Conservation (phyloP, 2,113 vertebrate genomes). For the Pteropus alecto region DNA sequence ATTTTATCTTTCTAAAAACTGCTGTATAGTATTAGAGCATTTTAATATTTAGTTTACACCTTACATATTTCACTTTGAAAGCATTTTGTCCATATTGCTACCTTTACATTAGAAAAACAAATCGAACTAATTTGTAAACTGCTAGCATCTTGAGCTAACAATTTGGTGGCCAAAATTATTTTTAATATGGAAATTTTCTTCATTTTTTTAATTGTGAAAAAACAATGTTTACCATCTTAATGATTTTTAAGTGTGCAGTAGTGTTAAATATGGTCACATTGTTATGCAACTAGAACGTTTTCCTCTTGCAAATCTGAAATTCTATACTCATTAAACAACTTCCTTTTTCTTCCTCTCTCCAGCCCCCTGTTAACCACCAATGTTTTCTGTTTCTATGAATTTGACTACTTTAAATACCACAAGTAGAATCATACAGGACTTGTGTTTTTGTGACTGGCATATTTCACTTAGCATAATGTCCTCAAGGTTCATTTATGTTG, state of each 20-base stretch:
- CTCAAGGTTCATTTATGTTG: not conserved
- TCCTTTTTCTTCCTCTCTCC: too few species aligned
- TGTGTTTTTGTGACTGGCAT: not conserved
- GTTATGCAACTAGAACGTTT: not conserved
- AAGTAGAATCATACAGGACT: not conserved
- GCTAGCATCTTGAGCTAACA: not conserved
- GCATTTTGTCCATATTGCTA: not conserved
- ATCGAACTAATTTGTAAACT: not conserved
- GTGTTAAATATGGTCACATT: not conserved
- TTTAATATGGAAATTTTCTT: not conserved
- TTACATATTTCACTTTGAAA: not conserved
- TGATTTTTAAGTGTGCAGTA: not conserved
- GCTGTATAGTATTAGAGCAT: not conserved
- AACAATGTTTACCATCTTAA: not conserved
- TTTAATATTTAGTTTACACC: not conserved
- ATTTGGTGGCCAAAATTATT: not conserved
- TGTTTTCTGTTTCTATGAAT: not conserved
- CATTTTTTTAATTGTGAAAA: not conserved
- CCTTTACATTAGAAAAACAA: not conserved
- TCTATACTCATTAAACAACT: not conserved
- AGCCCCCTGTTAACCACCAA: not conserved
- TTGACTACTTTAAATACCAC: not conserved
- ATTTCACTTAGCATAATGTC: not conserved
- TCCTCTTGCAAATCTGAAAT: not conserved
- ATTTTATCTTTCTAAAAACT: not conserved